phyloP scores from a whole-genome alignment of 2,888 invertebrate species.

The Apotomis capreana region DNA sequence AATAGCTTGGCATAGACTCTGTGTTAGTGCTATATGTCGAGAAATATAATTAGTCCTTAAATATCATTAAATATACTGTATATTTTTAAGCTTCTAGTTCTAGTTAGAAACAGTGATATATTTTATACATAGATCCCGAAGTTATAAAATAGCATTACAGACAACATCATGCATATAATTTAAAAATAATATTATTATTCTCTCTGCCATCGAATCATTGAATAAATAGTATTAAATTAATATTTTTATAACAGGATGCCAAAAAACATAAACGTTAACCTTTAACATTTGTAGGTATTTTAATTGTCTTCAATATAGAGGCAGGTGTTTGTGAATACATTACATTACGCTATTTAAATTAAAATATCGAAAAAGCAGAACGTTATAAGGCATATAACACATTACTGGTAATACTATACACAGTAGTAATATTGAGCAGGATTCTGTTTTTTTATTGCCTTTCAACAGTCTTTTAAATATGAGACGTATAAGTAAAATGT shows the following conservation, averaged over 20 bases:
- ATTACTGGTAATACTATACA: not conserved
- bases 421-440: conserved; percentile 23
- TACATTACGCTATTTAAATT: not conserved
- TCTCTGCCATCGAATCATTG: not conserved
- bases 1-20: too few species aligned
- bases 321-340: conserved; percentile 16
- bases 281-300: conserved; percentile 24
- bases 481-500: not conserved
- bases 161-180: not conserved
- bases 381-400: too few species aligned
- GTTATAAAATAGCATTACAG: not conserved
- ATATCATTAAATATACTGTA: too few species aligned
- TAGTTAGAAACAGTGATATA: too few species aligned
- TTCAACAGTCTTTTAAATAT: not conserved
- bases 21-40: too few species aligned
- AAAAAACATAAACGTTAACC: conserved; percentile 11
- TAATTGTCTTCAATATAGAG: not conserved
- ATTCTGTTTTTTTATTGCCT: conserved; percentile 1
- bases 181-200: not conserved
- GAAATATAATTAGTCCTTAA: too few species aligned
- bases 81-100: too few species aligned
- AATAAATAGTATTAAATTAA: conserved; percentile 8
- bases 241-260: conserved; percentile 32
- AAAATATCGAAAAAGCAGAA: not conserved
- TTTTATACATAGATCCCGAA: not conserved